Evolutionary conservation across 2,797 vertebrate genomes (phyloP), one percentile per base, ranked within the genome.

Genomic region (Cercopithecus neglectus): DNA sequence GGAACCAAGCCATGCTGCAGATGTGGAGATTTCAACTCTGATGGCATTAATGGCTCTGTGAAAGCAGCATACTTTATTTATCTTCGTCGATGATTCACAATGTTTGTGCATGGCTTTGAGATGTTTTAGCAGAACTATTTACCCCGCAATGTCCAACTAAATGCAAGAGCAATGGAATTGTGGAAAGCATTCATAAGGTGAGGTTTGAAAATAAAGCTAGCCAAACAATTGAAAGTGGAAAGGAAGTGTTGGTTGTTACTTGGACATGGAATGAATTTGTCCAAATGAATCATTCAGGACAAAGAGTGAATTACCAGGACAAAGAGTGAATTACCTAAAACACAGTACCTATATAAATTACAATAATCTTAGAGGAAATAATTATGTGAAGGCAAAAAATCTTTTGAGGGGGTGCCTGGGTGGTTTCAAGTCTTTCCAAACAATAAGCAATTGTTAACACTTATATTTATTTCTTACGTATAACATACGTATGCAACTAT

Each of bases 81-180:
- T 59, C 55, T 19, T 41, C 83, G 30, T 88, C 50, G 53, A 14
- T 83, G 90, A 91, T 72, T 93, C 78, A 36, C n/a, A 95, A 1
- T 53, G 59, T 83, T 82, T 89, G 57, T 72, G n/a, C 39, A 30
- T 17, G 93, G 57, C 87, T 87, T 94, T 95, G 94, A 94, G 75
- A 92, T 46, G 41, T 67, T 93, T 93, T 79, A 2, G 76, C 36
- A 81, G 53, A 85, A 91, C 70, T 76, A 82, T 81, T 87, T 80
- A 72, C 33, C 28, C 28, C 24, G 1, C 72, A 26, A 30, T 44
- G 75, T 76, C 41, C 64, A 92, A 44, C 72, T 83, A 84, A 41
- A 50, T 17, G 28, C 46, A 95, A 95, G 61, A 89, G 30, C 61
- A 44, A 6, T 44, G 76, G 39, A 22, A 89, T 48, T n/a, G 36